These are phyloP conservation scores for Apostichopus japonicus DNA, from an alignment of 35 echinoderm and acorn worm species.

Conservation along the genomic window DNA sequence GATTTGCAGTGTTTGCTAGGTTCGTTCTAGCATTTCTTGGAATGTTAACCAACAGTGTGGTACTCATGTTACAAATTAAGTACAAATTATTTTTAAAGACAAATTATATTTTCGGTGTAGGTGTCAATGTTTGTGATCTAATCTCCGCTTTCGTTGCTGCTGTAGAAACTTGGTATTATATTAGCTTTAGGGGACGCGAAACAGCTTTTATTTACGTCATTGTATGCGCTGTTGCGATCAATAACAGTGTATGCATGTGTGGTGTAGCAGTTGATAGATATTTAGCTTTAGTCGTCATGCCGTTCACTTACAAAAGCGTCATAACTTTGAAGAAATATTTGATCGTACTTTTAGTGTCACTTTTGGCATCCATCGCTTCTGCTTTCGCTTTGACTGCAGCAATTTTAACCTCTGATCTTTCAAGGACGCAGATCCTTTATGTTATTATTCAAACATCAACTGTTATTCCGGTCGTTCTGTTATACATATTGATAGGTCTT, in stretches of 20 bases:
- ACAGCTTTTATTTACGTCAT: background rate
- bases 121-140: background rate
- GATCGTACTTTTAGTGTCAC: background rate
- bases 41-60: background rate
- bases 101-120: background rate
- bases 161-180: background rate
- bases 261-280: conserved; percentile 26
- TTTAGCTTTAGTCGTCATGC: conserved; percentile 3
- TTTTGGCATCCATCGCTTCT: background rate
- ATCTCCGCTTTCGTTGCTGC: background rate
- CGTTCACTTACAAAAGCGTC: conserved; percentile 3
- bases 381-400: background rate
- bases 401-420: background rate
- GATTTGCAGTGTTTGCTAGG: background rate
- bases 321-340: background rate
- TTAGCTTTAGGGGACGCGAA: no score
- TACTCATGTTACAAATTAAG: background rate
- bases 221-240: background rate
- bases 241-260: background rate
- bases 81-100: background rate
- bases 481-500: background rate
- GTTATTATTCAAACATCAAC: background rate
- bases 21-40: background rate
- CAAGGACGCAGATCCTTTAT: background rate
- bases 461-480: background rate